Evolutionary conservation across 2,797 vertebrate species (phyloP), one percentile per base, ranked within the genome.

Genomic region (Paguma larvata): DNA sequence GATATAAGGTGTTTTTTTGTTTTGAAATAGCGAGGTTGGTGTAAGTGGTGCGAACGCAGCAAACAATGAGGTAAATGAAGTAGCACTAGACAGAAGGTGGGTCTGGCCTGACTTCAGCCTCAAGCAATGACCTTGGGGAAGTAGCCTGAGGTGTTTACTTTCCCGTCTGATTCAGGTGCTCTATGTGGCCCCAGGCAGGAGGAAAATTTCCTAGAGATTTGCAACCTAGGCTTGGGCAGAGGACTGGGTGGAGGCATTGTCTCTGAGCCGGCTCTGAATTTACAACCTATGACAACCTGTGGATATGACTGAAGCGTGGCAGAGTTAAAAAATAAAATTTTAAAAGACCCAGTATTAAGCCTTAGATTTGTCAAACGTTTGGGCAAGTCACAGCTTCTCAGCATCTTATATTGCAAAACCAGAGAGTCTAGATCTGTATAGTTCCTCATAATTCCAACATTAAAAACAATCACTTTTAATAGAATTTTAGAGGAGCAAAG

Each of bases 401-500:
- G 56, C 19, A 9, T 73, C 12, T 13, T n/a, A n/a, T 10, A 18
- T 53, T 56, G 78, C 72, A 91, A 84, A 70, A n/a, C 30, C 13
- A 78, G 44, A 16, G 21, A 9, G 13, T 80, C 46, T 90, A 41
- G 14, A 53, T 30, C 15, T 56, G 11, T n/a, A 63, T 41, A 86
- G 3, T 59, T 91, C 27, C 30, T 96, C 59, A 30, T 62, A 4
- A 8, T 88, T 90, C 46, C 88, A 85, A 84, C 67, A 77, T 11
- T 89, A 73, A 62, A 86, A 63, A 34, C 67, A 51, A 44, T 77
- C 73, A 75, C 73, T 63, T 77, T 85, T 41, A 41, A 65, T 93
- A 32, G 27, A 63, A 93, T 85, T 90, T 95, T 75, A 94, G 75
- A 95, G 79, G 44, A 85, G 48, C 21, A 65, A 34, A 84, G 19